Evolutionary conservation across 2,888 invertebrate genomes (phyloP).

Genomic region (Aphodius sticticus): DNA sequence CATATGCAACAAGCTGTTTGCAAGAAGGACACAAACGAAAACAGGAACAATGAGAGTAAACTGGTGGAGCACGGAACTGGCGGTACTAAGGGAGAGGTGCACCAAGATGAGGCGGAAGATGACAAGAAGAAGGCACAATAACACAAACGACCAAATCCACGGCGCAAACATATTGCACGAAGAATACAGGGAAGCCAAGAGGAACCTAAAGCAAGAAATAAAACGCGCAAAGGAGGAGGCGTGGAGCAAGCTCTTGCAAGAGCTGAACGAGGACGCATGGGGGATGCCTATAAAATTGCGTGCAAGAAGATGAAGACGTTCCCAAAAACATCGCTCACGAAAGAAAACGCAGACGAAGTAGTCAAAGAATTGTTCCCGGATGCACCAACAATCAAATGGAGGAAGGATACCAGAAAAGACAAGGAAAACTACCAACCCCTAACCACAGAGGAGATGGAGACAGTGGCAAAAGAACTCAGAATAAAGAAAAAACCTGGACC

Average conservation of each 20-base stretch:
- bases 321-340: not conserved
- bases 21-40: not conserved
- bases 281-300: not conserved
- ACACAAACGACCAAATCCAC: too few species aligned
- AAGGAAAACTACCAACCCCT: too few species aligned
- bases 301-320: not conserved
- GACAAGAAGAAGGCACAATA: too few species aligned
- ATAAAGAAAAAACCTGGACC: not conserved
- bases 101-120: too few species aligned
- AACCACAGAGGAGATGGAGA: too few species aligned
- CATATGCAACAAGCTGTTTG: not conserved
- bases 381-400: too few species aligned
- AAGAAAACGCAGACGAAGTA: not conserved
- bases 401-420: too few species aligned
- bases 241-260: not conserved
- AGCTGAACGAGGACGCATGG: not conserved
- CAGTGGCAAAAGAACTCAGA: not conserved
- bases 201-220: not conserved
- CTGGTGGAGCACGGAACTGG: not conserved
- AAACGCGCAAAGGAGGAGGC: not conserved
- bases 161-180: not conserved
- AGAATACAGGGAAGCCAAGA: not conserved
- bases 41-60: not conserved
- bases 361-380: constrained; percentile 5
- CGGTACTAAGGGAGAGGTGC: not conserved